Evolutionary conservation across 2,113 vertebrate genomes (phyloP).

Genomic region (Rousettus leschenaultii): DNA sequence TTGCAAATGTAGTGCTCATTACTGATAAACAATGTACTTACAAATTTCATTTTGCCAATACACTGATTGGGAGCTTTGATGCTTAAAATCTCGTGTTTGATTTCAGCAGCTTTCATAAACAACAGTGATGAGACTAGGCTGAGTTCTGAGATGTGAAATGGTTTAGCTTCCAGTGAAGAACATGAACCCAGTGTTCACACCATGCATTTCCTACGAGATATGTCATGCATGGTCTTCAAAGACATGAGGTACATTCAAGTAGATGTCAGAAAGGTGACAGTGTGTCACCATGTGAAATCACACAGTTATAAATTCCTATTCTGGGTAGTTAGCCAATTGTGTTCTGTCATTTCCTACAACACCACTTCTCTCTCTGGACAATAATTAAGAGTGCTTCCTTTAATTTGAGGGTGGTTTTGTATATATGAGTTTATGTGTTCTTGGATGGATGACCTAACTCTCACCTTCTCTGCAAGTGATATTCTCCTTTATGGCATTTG

Average conservation of each 20-base stretch:
- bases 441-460: background rate
- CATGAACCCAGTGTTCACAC: conserved; percentile 60
- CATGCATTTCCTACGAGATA: conserved; percentile 57
- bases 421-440: background rate
- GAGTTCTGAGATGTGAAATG: conserved; percentile 58
- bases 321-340: background rate
- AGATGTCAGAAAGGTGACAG: conserved; percentile 66
- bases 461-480: background rate
- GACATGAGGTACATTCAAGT: conserved; percentile 24
- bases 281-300: background rate
- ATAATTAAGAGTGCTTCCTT: background rate
- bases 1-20: conserved; percentile 1
- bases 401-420: conserved; percentile 31
- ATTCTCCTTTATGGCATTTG: background rate
- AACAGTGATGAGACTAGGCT: conserved; percentile 45
- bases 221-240: conserved; percentile 54
- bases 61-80: conserved; percentile 58
- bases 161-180: conserved; percentile 71
- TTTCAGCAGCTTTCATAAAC: conserved; percentile 76
- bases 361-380: background rate
- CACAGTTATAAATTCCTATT: background rate
- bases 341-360: background rate
- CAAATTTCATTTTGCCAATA: conserved; percentile 69
- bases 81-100: conserved; percentile 58
- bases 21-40: background rate